Base-by-base conservation (phyloP, 1,140 invertebrate species). In the Cotesia vestalis region DNA sequence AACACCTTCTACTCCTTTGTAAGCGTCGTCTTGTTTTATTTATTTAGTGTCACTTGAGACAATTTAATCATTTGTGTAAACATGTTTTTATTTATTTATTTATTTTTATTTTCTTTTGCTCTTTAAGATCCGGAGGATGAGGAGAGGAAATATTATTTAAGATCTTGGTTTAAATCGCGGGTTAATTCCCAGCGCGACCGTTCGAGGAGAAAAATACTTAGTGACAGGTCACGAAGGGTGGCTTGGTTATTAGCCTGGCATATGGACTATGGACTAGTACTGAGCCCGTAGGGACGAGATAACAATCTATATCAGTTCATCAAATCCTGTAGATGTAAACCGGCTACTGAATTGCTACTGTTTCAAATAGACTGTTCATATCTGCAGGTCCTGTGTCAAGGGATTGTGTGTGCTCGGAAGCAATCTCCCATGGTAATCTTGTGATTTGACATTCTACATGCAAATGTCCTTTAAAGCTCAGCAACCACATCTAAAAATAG, bases 121-220 rank as follows among this genome's bases (percentile, higher is more conserved):
- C 27, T 17, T 17, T 17, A 17, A 17, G 27, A 27, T 27, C 1
- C 27, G 27, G 27, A 27, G 3, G 8, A 46, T 46, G 4, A 6
- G 35, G 35, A 20, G 35, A 62, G 14, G 34, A 38, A 62, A 38
- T 4, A 62, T 62, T 14, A 12, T 36, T 62, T 1, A 40, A 46
- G 11, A 17, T 40, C 40, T 46, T 46, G 40, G 40, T 46, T 46
- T 46, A 40, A 11, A 67, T 40, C 38, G 46, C n/a, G 46, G 36
- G 20, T 75, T 66, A 80, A 80, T 82, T 84, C 82, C 79, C 83
- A 80, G 66, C 70, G 76, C 73, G 76, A 72, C 76, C 77, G 84
- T 83, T 81, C 78, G 77, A 77, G 72, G 81, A 83, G 81, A 85
- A 83, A 84, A 86, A 87, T 86, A 85, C 83, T 85, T 84, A 81